A percentile compares a stretch with the other conserved stretches of the same genome.
Evolutionary conservation across 2,888 invertebrate species (phyloP).

Genomic region (Spodoptera littoralis): DNA sequence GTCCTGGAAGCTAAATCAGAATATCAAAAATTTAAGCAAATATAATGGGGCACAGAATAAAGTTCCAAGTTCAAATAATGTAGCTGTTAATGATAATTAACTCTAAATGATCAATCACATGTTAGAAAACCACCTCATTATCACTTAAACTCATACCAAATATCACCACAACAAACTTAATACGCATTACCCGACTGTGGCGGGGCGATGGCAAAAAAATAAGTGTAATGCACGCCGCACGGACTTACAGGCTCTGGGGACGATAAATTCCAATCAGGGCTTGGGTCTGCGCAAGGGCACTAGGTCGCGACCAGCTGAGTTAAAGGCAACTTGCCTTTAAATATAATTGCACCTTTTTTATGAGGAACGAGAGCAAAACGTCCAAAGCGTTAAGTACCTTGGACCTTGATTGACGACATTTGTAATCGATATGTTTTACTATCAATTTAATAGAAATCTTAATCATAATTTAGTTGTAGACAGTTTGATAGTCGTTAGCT

Average conservation of each 20-base stretch:
- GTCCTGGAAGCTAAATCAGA: not conserved
- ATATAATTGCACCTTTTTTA: conserved; percentile 34
- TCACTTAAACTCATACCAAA: conserved; percentile 36
- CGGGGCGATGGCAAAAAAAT: conserved; percentile 47
- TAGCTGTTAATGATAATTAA: too few relatives aligned
- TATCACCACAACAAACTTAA: conserved; percentile 45
- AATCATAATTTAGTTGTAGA: too few relatives aligned
- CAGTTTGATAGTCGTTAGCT: too few relatives aligned
- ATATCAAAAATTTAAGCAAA: not conserved
- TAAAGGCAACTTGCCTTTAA: conserved; percentile 59
- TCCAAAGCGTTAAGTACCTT: conserved; percentile 16
- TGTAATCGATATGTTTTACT: not conserved
- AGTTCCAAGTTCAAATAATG: not conserved
- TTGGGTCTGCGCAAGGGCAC: conserved; percentile 76
- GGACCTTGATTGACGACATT: not conserved
- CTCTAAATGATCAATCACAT: not conserved
- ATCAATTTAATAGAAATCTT: too few relatives aligned
- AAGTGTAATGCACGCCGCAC: conserved; percentile 62
- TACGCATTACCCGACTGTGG: conserved; percentile 42
- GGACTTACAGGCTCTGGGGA: conserved; percentile 73
- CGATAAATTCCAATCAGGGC: conserved; percentile 85
- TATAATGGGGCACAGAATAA: not conserved
- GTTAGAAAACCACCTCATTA: conserved; percentile 23
- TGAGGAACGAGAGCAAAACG: conserved; percentile 15
- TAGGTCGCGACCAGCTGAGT: conserved; percentile 73